A percentile compares a stretch with the other conserved stretches of the same genome.
Conservation (phyloP, 2,113 vertebrate species). For the Puntigrus tetrazona region DNA sequence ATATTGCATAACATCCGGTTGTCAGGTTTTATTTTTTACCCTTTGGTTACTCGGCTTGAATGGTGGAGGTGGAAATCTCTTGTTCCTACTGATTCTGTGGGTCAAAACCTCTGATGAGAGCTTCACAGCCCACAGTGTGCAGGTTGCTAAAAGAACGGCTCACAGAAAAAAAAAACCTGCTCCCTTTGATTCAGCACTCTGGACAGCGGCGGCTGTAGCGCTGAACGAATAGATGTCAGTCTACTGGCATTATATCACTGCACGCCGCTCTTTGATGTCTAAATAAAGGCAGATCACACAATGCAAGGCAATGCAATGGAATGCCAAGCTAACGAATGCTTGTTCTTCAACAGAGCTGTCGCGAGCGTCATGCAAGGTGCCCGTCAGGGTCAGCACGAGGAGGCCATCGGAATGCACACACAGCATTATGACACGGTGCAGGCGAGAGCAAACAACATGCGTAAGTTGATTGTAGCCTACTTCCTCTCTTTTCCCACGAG, state of each 20-base stretch:
- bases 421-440: conserved; percentile 92
- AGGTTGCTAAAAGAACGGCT: conserved; percentile 14
- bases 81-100: conserved; percentile 3
- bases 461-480: conserved; percentile 78
- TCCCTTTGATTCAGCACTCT: conserved; percentile 41
- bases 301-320: neutral
- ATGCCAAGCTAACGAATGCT: conserved; percentile 34
- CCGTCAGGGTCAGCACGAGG: conserved; percentile 89
- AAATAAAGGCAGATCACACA: neutral
- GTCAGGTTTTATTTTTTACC: conserved; percentile 23
- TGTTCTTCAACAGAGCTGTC: conserved; percentile 83
- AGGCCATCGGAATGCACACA: conserved; percentile 89
- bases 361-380: conserved; percentile 94
- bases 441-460: conserved; percentile 86
- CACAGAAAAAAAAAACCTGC: neutral
- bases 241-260: neutral
- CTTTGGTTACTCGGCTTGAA: neutral
- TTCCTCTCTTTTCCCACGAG: conserved; percentile 20
- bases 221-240: conserved; percentile 17
- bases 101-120: conserved; percentile 35
- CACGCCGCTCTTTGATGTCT: neutral
- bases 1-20: conserved; percentile 24
- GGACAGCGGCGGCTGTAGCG: conserved; percentile 10
- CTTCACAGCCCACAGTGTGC: conserved; percentile 3
- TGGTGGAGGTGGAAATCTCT: conserved; percentile 31